These are phyloP conservation scores for Drosophila kuntzei DNA, from an alignment of 2,888 invertebrate genomes.

Conservation along the genomic window DNA sequence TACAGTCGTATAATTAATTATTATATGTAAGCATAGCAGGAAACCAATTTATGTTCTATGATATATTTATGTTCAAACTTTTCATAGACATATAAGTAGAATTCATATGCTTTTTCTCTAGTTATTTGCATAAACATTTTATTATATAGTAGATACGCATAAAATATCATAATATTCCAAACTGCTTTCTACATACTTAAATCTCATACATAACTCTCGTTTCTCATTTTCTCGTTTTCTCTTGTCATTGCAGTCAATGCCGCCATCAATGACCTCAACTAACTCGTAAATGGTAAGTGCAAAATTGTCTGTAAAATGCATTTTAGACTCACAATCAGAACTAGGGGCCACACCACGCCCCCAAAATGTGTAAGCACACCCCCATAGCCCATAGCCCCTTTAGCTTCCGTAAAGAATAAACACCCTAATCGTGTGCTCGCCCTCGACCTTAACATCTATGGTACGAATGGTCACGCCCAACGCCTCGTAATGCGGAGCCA, in stretches of 20 bases:
- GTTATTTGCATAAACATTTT: slow-evolving; percentile 1
- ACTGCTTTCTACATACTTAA: neutral
- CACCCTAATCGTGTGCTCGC: slow-evolving; percentile 16
- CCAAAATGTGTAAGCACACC: neutral
- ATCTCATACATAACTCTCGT: slow-evolving; percentile 2
- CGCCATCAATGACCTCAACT: slow-evolving; percentile 65
- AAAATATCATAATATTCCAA: neutral
- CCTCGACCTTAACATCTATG: slow-evolving; percentile 48
- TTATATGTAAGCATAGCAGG: too few species aligned
- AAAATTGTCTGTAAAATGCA: slow-evolving; percentile 70
- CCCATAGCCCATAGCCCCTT: neutral
- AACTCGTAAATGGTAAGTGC: slow-evolving; percentile 72
- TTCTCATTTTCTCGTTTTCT: neutral
- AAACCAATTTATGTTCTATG: too few species aligned
- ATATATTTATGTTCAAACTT: too few species aligned
- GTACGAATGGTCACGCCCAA: slow-evolving; percentile 41
- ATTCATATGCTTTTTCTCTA: neutral
- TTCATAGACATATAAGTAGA: too few species aligned
- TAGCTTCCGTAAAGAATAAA: slow-evolving; percentile 5
- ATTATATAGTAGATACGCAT: neutral
- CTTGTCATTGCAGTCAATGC: slow-evolving; percentile 40
- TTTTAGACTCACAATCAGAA: slow-evolving; percentile 57
- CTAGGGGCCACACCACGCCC: neutral
- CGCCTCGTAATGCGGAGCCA: slow-evolving; percentile 58
- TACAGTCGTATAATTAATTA: too few species aligned